Base-by-base conservation (phyloP, 1,140 invertebrate species). In the Scaptomyza graminum region DNA sequence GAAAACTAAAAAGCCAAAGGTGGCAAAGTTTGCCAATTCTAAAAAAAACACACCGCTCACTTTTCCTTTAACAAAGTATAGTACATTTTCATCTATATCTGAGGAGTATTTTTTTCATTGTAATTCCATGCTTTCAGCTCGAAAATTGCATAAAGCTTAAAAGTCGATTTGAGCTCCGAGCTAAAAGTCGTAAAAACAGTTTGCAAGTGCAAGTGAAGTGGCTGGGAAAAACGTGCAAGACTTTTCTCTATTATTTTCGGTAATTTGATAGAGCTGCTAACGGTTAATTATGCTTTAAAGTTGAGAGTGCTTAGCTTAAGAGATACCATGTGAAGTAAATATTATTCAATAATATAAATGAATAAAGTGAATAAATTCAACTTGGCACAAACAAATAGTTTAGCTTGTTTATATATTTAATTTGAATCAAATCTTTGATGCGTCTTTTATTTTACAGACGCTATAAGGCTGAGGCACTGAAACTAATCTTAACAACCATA, bases 91-190 rank as follows among this genome's bases (percentile, higher is more conserved):
- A 34, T 34, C 31, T 34, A 34, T 34, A 8, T 34, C 7, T 34
- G 1, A 9, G 31, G 9, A n/a, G 37, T n/a, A 41, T n/a, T 41
- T n/a, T n/a, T 41, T n/a, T 41, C n/a, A n/a, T 39, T 3, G 2
- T 39, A n/a, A n/a, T 41, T 41, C 37, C 37, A 41, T n/a, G 37
- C 37, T 41, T n/a, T 41, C 37, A 41, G 37, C 37, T 41, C 5
- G n/a, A n/a, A 41, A 41, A 41, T 82, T 82, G 79, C 79, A 74
- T 81, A 81, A 81, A 74, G 46, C 44, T 55, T 65, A 62, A 63
- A 41, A 73, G 54, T 43, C 41, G 39, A 41, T 39, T 50, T 39
- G 22, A 46, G 47, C 41, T 39, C 31, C 51, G 37, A 63, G 49
- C n/a, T 34, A 8, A 34, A 34, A 34, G 41, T 6, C 8, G 44